These are phyloP conservation scores for Synergus itoensis DNA, from an alignment of 2,888 invertebrate species.

Conservation along the genomic window DNA sequence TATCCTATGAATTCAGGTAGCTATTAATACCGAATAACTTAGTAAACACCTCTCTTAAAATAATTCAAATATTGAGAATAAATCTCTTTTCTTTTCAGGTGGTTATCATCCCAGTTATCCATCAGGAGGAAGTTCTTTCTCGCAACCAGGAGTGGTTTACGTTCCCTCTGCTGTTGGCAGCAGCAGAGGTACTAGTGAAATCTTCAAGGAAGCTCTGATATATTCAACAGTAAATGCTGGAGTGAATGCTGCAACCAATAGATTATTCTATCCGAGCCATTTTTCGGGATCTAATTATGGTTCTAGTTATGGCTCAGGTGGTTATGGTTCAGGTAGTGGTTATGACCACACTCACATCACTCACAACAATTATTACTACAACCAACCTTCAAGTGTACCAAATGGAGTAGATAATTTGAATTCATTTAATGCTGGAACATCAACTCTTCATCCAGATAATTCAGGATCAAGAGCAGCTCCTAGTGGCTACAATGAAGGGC, in stretches of 20 bases:
- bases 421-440: background rate
- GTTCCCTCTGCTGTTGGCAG: conserved; percentile 5
- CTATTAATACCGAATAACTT: background rate
- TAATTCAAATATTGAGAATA: background rate
- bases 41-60: background rate
- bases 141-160: conserved; percentile 19
- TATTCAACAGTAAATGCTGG: conserved; percentile 52
- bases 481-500: background rate
- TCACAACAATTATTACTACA: conserved; percentile 51
- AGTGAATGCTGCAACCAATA: conserved; percentile 52
- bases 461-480: background rate
- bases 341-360: conserved; percentile 48
- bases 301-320: background rate
- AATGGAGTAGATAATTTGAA: background rate
- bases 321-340: background rate
- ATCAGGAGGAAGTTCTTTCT: conserved; percentile 13
- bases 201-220: conserved; percentile 52
- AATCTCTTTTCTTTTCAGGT: background rate
- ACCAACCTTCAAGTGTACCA: conserved; percentile 46
- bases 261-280: conserved; percentile 49
- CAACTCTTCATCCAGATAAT: background rate
- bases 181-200: conserved; percentile 51
- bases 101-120: conserved; percentile 1
- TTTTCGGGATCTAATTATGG: conserved; percentile 30
- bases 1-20: conserved; percentile 5